Percentiles rank a stretch among this genome's conserved stretches.
phyloP scores from a whole-genome alignment of 2,797 vertebrate genomes.

The Hirundo rustica region DNA sequence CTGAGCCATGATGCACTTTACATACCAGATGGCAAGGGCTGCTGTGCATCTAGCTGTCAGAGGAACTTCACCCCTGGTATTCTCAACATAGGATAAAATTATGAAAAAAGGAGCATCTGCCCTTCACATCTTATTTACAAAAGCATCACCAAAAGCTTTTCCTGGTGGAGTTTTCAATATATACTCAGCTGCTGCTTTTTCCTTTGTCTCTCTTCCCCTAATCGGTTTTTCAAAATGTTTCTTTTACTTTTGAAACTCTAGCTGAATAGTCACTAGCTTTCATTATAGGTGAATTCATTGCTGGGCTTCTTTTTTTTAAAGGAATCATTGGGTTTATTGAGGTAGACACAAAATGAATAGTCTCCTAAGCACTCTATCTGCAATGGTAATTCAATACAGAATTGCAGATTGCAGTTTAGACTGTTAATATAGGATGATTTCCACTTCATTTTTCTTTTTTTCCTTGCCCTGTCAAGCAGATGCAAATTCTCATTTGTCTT shows the following conservation, averaged over 20 bases:
- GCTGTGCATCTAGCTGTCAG: constrained; percentile 21
- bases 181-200: neutral
- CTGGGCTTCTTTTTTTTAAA: neutral
- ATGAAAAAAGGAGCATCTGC: neutral
- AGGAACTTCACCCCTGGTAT: neutral
- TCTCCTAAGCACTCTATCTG: neutral
- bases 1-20: neutral
- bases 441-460: neutral
- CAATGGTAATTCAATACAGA: neutral
- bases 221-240: neutral
- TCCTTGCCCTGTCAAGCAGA: neutral
- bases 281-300: neutral
- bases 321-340: neutral
- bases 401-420: neutral
- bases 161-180: neutral
- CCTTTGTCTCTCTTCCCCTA: neutral
- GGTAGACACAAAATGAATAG: neutral
- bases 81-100: neutral
- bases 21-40: neutral
- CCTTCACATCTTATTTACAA: neutral
- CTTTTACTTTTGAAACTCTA: neutral
- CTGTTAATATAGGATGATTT: neutral
- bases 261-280: neutral
- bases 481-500: neutral
- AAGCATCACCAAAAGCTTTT: neutral